Base-by-base conservation (phyloP, 2,113 vertebrate genomes). In the Colinus virginianus region DNA sequence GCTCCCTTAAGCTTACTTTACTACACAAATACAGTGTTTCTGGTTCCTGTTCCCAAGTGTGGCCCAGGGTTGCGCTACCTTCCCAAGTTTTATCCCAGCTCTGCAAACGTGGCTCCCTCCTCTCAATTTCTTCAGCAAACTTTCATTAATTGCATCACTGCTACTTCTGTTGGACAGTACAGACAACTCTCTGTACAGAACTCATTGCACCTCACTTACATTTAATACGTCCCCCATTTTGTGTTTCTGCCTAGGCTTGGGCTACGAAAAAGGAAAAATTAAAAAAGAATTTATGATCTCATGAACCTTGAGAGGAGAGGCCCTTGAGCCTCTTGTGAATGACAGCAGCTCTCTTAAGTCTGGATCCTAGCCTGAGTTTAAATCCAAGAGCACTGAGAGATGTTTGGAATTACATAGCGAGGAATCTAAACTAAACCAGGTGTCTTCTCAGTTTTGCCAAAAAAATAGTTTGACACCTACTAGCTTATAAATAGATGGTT, bases 391-490 rank as follows among this genome's bases (percentile, higher is more conserved):
- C 89, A 90, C 76, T 61, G 70, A 90, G 76, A 11, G 38, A 96
- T 97, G 95, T 96, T 97, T 95, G 93, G 91, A 97, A 96, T 94
- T 95, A 78, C 89, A 96, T 10, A 92, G 93, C 0, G 18, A 95
- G 90, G 91, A 96, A 90, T 80, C 94, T 96, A 97, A 97, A 96
- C 96, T 95, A 96, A 97, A 97, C 94, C 97, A 97, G 96, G 96
- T 97, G 97, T 96, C 83, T 87, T 84, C 90, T 58, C 70, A 77
- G 76, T 93, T 96, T 90, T 96, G 94, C 95, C 94, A 97, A 93
- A 95, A 96, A 91, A 95, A 91, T 84, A 95, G 87, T 90, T 96
- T 97, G 96, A 96, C 96, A 96, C 93, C 96, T 84, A 94, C 94
- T 93, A 93, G 90, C 95, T 95, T 96, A 94, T 96, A 95, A 97